Conservation (phyloP, 2,113 vertebrate genomes). For the Atherinomorus stipes region DNA sequence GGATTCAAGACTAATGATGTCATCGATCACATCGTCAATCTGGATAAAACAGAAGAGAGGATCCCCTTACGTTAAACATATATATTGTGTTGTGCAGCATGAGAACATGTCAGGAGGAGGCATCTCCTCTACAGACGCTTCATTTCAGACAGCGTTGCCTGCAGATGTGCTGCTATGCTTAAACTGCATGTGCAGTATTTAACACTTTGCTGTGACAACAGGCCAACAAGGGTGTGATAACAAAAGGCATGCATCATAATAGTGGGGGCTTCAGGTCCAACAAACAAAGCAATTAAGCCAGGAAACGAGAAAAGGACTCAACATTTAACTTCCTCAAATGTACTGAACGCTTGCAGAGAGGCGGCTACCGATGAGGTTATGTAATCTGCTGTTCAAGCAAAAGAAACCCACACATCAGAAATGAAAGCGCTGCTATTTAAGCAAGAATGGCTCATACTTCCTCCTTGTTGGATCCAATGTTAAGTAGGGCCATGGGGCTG, state of each 20-base stretch:
- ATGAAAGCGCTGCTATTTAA: constrained; percentile 27
- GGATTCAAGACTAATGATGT: constrained; percentile 94
- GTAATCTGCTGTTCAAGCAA: constrained; percentile 44
- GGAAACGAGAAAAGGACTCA: constrained; percentile 32
- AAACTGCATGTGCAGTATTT: constrained; percentile 74
- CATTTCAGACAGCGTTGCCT: constrained; percentile 27
- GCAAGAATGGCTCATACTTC: constrained; percentile 80
- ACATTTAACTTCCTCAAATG: constrained; percentile 55
- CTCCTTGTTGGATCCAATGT: constrained; percentile 89
- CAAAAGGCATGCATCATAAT: constrained; percentile 46
- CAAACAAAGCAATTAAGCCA: constrained; percentile 56
- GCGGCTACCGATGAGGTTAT: constrained; percentile 21
- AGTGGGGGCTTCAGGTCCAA: constrained; percentile 42
- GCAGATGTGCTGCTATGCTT: constrained; percentile 43
- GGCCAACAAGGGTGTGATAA: constrained; percentile 42
- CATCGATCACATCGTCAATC: constrained; percentile 94
- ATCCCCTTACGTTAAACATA: background rate
- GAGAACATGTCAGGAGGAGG: background rate
- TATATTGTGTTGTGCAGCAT: constrained; percentile 1
- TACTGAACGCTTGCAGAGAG: constrained; percentile 6
- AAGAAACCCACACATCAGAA: constrained; percentile 11
- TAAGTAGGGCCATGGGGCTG: constrained; percentile 90
- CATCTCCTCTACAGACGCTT: constrained; percentile 2
- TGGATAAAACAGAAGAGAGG: constrained; percentile 59
- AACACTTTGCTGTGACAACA: constrained; percentile 75